These are phyloP conservation scores for Agonopterix heracliana DNA, from an alignment of 2,888 invertebrate genomes.

Conservation along the genomic window DNA sequence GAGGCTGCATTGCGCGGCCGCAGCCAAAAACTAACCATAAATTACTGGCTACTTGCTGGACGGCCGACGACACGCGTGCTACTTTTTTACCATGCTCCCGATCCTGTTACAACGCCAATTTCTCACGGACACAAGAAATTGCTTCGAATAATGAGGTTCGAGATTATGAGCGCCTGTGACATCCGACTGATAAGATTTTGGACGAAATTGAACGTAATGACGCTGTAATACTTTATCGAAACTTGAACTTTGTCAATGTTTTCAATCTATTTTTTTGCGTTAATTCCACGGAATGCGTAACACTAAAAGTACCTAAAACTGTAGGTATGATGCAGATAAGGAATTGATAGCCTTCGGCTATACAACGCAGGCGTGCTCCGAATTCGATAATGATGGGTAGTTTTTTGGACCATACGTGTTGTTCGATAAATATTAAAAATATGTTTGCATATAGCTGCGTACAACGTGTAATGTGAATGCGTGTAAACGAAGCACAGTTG, in stretches of 20 bases:
- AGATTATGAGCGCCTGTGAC: conserved; percentile 22
- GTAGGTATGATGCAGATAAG: no score
- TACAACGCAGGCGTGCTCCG: no score
- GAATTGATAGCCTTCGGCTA: no score
- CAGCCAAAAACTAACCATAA: conserved; percentile 77
- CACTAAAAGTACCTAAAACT: not conserved
- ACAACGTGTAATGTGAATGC: no score
- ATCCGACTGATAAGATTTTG: conserved; percentile 38
- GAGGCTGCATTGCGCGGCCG: conserved; percentile 60
- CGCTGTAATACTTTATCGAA: conserved; percentile 33
- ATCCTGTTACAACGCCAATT: conserved; percentile 69
- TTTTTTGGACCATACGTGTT: no score
- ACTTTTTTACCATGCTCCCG: conserved; percentile 53
- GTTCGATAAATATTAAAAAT: not conserved
- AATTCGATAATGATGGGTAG: no score
- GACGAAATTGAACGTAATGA: conserved; percentile 34
- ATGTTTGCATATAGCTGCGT: not conserved
- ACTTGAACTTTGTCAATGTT: conserved; percentile 12
- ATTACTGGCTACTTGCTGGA: conserved; percentile 72
- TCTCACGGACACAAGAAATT: conserved; percentile 68
- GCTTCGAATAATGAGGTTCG: conserved; percentile 56
- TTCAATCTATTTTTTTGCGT: not conserved
- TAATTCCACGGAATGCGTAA: not conserved
- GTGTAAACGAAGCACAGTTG: conserved; percentile 15
- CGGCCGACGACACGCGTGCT: conserved; percentile 66